These are phyloP conservation scores for Callitettix versicolor DNA, from an alignment of 1,140 invertebrate species.

Conservation along the genomic window DNA sequence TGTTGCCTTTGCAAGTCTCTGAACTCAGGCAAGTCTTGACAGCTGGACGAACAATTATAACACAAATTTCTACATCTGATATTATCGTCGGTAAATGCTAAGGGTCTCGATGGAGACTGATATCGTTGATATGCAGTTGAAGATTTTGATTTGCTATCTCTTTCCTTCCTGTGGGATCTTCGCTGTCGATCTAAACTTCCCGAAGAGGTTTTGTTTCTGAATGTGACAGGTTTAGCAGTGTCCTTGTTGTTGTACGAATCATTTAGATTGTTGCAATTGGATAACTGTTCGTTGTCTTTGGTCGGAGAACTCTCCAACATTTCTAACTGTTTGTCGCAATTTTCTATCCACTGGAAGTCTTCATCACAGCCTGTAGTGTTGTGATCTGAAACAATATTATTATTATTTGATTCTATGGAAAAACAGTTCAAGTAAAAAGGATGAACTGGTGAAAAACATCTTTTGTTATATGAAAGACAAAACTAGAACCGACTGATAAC, in stretches of 20 bases:
- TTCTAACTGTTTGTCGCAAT: not conserved
- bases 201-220: slow-evolving; percentile 2
- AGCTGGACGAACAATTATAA: slow-evolving; percentile 11
- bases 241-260: slow-evolving; percentile 1
- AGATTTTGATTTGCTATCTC: slow-evolving; percentile 13
- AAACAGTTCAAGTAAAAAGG: too few relatives aligned
- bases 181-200: slow-evolving; percentile 4
- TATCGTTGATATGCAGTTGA: slow-evolving; percentile 3
- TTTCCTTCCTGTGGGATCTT: slow-evolving; percentile 3
- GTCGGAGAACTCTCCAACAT: not conserved
- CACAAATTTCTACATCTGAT: not conserved
- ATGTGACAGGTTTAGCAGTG: slow-evolving; percentile 4
- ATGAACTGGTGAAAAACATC: not conserved
- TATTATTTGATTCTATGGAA: not conserved
- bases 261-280: not conserved
- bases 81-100: not conserved
- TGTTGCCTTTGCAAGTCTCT: not conserved
- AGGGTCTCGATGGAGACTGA: slow-evolving; percentile 2
- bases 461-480: not conserved
- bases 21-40: not conserved
- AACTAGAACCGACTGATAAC: too few relatives aligned
- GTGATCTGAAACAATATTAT: slow-evolving; percentile 16
- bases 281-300: not conserved
- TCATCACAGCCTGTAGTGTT: slow-evolving; percentile 22
- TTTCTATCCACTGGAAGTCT: slow-evolving; percentile 23